Evolutionary conservation across 1,140 invertebrate species (phyloP), one percentile per base, ranked within the genome.

Genomic region (Nephila pilipes): DNA sequence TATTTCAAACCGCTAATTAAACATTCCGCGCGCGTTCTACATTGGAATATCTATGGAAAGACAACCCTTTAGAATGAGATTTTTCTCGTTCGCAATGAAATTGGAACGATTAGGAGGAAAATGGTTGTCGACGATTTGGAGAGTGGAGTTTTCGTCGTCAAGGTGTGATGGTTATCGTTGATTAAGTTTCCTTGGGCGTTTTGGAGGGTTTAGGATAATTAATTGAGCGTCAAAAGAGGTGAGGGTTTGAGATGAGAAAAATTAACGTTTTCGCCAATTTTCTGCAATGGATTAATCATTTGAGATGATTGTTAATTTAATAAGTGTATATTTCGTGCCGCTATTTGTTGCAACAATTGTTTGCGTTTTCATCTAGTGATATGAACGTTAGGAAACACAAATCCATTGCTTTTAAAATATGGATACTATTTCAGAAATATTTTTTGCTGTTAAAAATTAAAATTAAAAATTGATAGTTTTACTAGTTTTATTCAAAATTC

Each of bases 1-100:
- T 85, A 85, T 58, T 85, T 85, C 83, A 85, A 85, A 85, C 83
- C 83, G n/a, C 83, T 85, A 57, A 85, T 85, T 85, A 85, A 85
- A 85, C 83, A 85, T 85, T 85, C 83, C 69, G 69, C 65, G 65
- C 25, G 29, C 29, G 29, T 75, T 75, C 65, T 75, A 75, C 69
- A 75, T 75, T 75, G 69, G 29, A 75, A 75, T 75, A 65, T 25
- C 69, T 18, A 75, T 75, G 69, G 65, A 75, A 75, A 75, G 65
- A 85, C 83, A 85, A 55, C 25, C 25, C 29, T 29, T n/a, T 3
- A 25, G 83, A 57, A 55, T 85, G 83, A 57, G 83, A 32, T 55
- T 25, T 85, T 85, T 29, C 69, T 75, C 69, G 69, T 75, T 36
- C 46, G 22, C 55, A 58, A 32, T 32, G 55, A 55, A 85, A 85